These are phyloP conservation scores for Melanocharis versteri DNA, from an alignment of 2,113 vertebrate genomes.

Conservation along the genomic window DNA sequence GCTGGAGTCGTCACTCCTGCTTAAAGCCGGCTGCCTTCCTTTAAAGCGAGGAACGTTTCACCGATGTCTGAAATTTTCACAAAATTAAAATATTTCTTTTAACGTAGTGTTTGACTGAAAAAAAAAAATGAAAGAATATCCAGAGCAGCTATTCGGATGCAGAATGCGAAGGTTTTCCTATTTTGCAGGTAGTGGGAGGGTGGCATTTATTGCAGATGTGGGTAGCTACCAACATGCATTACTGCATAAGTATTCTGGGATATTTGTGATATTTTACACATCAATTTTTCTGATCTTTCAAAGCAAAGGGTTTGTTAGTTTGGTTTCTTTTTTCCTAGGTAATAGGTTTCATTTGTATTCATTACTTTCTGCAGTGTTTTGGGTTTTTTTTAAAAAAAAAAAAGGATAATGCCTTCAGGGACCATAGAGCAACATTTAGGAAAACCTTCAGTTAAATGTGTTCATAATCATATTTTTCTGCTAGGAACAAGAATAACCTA, in stretches of 20 bases:
- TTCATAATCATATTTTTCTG: not conserved
- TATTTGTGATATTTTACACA: not conserved
- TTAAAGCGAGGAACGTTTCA: not conserved
- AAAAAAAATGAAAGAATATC: not conserved
- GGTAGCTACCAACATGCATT: not conserved
- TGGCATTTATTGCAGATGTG: not conserved
- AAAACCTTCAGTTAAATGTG: not conserved
- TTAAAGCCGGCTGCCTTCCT: not conserved
- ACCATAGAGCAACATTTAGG: not conserved
- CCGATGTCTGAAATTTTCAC: not conserved
- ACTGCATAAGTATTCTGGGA: not conserved
- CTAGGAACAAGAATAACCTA: not conserved
- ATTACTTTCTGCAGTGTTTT: not conserved
- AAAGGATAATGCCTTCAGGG: not conserved
- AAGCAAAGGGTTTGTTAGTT: not conserved
- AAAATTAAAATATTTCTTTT: not conserved
- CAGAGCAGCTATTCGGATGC: not conserved
- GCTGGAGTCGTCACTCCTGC: not conserved
- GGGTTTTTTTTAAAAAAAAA: not conserved
- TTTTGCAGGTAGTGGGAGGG: not conserved
- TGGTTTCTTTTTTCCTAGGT: not conserved
- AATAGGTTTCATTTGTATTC: not conserved
- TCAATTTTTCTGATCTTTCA: not conserved
- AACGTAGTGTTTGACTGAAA: not conserved
- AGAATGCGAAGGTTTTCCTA: not conserved